A percentile compares a stretch with the other conserved stretches of the same genome.
These are phyloP conservation scores for Eupithecia inturbata DNA, from an alignment of 2,888 invertebrate genomes.

Conservation along the genomic window DNA sequence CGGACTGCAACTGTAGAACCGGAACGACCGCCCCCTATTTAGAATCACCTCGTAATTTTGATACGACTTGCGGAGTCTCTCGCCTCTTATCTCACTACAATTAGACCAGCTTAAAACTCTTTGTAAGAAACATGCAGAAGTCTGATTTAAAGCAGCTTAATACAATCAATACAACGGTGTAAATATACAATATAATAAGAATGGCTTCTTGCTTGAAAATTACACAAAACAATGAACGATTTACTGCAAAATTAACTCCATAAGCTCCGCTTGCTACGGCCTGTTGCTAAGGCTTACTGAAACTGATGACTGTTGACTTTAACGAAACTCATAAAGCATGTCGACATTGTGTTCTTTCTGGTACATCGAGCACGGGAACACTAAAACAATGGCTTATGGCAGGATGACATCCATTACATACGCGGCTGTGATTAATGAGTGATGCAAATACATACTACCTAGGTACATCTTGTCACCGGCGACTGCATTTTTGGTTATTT, in stretches of 20 bases:
- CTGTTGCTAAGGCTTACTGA: background rate
- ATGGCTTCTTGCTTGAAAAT: background rate
- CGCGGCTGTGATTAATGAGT: slow-evolving; percentile 51
- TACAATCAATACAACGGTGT: background rate
- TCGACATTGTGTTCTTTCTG: slow-evolving; percentile 60
- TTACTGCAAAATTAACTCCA: background rate
- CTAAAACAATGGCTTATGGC: slow-evolving; percentile 60
- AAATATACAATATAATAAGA: too few species aligned
- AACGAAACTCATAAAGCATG: slow-evolving; percentile 49
- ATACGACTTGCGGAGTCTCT: slow-evolving; percentile 59
- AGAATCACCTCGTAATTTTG: slow-evolving; percentile 70
- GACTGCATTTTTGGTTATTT: slow-evolving; percentile 12
- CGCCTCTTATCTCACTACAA: slow-evolving; percentile 42
- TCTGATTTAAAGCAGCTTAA: slow-evolving; percentile 12
- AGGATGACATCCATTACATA: slow-evolving; percentile 60
- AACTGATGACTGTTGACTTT: slow-evolving; percentile 44
- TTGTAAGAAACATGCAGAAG: slow-evolving; percentile 13
- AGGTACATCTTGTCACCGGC: slow-evolving; percentile 6
- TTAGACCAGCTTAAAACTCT: slow-evolving; percentile 8
- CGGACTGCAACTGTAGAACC: slow-evolving; percentile 80
- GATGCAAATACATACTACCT: slow-evolving; percentile 22
- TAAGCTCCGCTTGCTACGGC: background rate
- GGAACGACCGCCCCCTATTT: slow-evolving; percentile 72
- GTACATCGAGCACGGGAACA: slow-evolving; percentile 56
- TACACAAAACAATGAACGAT: background rate